Evolutionary conservation across 2,797 vertebrate genomes (phyloP).

Genomic region (Ceyx erithaca): DNA sequence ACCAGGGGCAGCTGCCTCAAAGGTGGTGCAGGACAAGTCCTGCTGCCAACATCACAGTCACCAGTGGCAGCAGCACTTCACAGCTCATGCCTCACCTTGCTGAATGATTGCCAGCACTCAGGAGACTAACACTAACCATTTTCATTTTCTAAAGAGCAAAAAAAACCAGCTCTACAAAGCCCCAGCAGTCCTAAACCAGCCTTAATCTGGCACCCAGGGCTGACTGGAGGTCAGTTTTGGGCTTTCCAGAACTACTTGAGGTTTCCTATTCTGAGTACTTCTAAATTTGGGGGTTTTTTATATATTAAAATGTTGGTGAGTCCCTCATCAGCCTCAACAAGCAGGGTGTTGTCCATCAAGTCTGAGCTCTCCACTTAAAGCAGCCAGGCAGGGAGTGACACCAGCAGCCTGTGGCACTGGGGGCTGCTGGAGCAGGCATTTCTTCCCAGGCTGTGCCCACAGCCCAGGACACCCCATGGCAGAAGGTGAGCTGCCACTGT

Average conservation of each 20-base stretch:
- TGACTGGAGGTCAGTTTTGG: not conserved
- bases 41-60: accelerated
- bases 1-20: not conserved
- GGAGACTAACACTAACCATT: not conserved
- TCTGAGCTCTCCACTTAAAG: not conserved
- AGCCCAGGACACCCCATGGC: accelerated
- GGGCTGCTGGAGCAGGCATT: accelerated
- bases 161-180: not conserved
- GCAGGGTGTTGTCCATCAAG: not conserved
- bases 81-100: not conserved
- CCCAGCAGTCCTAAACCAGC: not conserved
- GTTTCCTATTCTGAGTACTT: not conserved
- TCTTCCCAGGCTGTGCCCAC: not conserved
- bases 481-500: not conserved
- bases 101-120: not conserved
- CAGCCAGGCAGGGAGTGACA: not conserved
- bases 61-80: not conserved
- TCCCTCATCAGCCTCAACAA: not conserved
- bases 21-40: not conserved
- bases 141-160: not conserved
- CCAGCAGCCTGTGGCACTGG: not conserved
- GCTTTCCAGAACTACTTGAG: not conserved
- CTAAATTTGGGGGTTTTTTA: no score
- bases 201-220: not conserved
- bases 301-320: not conserved